A percentile compares a stretch with the other conserved stretches of the same genome.
Evolutionary conservation across 2,797 vertebrate genomes (phyloP).

Genomic region (Sebastes diaconus): DNA sequence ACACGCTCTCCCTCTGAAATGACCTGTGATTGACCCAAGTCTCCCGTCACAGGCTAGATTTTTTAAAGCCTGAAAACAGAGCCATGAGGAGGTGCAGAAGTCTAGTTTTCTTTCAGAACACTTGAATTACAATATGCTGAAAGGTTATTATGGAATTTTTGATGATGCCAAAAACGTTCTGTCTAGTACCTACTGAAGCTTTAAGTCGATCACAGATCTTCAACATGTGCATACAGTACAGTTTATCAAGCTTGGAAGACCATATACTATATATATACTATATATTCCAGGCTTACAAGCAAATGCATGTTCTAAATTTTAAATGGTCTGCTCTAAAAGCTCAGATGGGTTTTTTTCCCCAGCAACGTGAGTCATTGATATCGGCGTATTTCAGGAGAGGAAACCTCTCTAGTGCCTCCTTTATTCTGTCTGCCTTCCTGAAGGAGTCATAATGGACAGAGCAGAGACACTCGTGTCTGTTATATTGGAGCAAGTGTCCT

Average conservation of each 20-base stretch:
- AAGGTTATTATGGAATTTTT: too few relatives aligned
- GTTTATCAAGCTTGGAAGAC: neutral
- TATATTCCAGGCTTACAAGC: neutral
- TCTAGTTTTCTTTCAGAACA: too few relatives aligned
- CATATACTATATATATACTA: too few relatives aligned
- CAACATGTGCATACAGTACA: too few relatives aligned
- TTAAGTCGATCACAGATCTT: neutral
- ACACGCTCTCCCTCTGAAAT: too few relatives aligned
- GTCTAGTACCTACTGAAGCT: too few relatives aligned
- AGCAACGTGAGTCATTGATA: neutral
- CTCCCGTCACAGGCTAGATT: too few relatives aligned
- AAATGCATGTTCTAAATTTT: neutral
- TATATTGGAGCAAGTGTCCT: neutral
- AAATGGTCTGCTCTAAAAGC: neutral
- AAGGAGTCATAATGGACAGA: conserved; percentile 3
- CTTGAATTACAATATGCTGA: too few relatives aligned
- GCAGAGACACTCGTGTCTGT: neutral
- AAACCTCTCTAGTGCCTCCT: neutral
- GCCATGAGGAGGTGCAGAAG: too few relatives aligned
- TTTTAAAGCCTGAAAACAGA: too few relatives aligned
- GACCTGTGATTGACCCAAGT: too few relatives aligned
- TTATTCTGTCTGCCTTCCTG: neutral
- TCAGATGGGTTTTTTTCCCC: neutral
- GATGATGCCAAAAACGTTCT: neutral
- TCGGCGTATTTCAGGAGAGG: neutral